A percentile compares a stretch with the other conserved stretches of the same genome.
Evolutionary conservation across 2,113 vertebrate species (phyloP).

Genomic region (Bufo bufo): DNA sequence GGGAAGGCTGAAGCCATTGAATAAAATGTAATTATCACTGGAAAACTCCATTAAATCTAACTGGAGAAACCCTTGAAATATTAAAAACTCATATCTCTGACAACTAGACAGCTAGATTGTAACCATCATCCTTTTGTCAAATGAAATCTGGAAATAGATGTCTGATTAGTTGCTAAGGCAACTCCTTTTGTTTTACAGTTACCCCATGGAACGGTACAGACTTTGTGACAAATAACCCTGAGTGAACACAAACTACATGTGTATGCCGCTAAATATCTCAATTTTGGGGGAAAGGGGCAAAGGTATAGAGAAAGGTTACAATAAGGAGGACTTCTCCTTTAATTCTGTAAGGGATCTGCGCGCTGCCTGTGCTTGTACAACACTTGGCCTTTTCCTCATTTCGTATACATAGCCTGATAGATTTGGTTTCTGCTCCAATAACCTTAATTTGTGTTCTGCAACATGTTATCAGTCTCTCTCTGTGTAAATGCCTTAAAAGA

Average conservation of each 20-base stretch:
- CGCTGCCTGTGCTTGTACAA: constrained; percentile 21
- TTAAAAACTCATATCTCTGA: neutral
- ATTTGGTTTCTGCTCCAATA: constrained; percentile 67
- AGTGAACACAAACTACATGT: neutral
- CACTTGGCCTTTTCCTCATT: constrained; percentile 68
- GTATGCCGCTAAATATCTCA: neutral
- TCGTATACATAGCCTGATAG: constrained; percentile 64
- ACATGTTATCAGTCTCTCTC: constrained; percentile 64
- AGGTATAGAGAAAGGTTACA: neutral
- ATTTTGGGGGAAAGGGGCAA: neutral
- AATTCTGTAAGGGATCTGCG: constrained; percentile 22
- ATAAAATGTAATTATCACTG: too few species aligned
- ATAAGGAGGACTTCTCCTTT: neutral
- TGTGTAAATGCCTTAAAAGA: constrained; percentile 70
- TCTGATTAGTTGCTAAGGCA: neutral
- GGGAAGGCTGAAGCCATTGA: too few species aligned
- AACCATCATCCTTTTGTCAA: neutral
- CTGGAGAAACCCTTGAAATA: neutral
- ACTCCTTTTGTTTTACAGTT: neutral
- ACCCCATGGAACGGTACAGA: neutral
- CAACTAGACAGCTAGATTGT: neutral
- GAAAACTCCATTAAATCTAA: neutral
- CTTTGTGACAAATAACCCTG: neutral
- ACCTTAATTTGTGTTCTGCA: constrained; percentile 70
- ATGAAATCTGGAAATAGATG: neutral